A percentile compares a stretch with the other conserved stretches of the same genome.
Conservation (phyloP, 2,888 invertebrate genomes). For the Hirtodrosophila cameraria region DNA sequence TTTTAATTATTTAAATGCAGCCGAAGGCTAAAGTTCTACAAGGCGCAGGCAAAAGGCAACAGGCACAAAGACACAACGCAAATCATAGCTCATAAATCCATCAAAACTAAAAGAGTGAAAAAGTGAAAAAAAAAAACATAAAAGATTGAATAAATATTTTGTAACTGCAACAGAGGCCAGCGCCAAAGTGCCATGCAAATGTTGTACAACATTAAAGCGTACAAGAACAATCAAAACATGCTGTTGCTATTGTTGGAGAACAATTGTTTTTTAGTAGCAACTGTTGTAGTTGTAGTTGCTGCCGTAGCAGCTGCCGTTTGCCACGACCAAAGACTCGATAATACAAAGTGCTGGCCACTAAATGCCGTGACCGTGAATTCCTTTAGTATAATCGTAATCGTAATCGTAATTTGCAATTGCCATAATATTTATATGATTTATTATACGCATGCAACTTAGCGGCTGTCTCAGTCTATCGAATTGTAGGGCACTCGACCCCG, state of each 20-base stretch:
- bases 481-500: conserved; percentile 59
- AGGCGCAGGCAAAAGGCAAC: conserved; percentile 21
- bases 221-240: conserved; percentile 74
- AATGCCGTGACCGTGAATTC: conserved; percentile 74
- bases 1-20: conserved; percentile 79
- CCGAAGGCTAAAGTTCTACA: conserved; percentile 69
- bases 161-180: conserved; percentile 45
- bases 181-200: conserved; percentile 75
- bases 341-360: too few species aligned
- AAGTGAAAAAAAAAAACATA: conserved; percentile 21
- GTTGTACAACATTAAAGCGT: conserved; percentile 76
- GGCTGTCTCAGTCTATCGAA: conserved; percentile 14
- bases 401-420: conserved; percentile 66
- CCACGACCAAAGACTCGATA: conserved; percentile 34
- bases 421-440: conserved; percentile 75
- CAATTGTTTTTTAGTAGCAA: conserved; percentile 78
- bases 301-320: conserved; percentile 63
- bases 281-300: conserved; percentile 33
- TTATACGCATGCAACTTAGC: conserved; percentile 58
- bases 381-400: conserved; percentile 62
- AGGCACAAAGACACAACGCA: conserved; percentile 43
- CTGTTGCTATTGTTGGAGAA: conserved; percentile 47
- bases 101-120: conserved; percentile 47
- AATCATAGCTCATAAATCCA: conserved; percentile 82
- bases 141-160: conserved; percentile 30